Evolutionary conservation across 2,888 invertebrate genomes (phyloP).

Genomic region (Eilema sororculum): DNA sequence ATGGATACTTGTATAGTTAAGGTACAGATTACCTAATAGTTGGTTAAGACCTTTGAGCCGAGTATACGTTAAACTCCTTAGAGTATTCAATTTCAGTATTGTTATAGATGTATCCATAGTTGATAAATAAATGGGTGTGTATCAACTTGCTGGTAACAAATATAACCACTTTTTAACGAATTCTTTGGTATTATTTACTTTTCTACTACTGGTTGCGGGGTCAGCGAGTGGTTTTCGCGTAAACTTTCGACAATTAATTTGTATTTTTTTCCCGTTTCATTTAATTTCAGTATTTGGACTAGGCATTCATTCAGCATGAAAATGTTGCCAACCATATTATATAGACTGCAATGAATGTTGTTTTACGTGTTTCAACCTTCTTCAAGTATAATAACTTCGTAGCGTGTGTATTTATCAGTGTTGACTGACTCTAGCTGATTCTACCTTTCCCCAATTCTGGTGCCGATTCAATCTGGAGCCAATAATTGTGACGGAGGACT

Average conservation of each 20-base stretch:
- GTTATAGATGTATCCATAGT: background rate
- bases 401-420: background rate
- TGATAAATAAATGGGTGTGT: background rate
- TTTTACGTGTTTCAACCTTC: background rate
- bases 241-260: too few species aligned
- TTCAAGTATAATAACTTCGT: background rate
- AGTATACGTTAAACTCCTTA: background rate
- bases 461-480: background rate
- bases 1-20: conserved; percentile 6
- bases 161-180: too few species aligned
- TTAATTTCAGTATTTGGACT: background rate
- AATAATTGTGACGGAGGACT: conserved; percentile 22
- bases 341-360: background rate
- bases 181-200: too few species aligned
- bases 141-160: background rate
- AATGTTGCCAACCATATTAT: background rate
- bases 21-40: too few species aligned
- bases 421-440: background rate
- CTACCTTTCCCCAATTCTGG: background rate
- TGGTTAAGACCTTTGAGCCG: background rate
- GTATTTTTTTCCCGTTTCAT: background rate
- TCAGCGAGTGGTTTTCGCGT: too few species aligned
- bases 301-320: background rate
- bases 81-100: background rate
- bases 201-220: too few species aligned